Evolutionary conservation across 1,140 invertebrate genomes (phyloP), one percentile per base, ranked within the genome.

Genomic region (Geopemphigus sp.): DNA sequence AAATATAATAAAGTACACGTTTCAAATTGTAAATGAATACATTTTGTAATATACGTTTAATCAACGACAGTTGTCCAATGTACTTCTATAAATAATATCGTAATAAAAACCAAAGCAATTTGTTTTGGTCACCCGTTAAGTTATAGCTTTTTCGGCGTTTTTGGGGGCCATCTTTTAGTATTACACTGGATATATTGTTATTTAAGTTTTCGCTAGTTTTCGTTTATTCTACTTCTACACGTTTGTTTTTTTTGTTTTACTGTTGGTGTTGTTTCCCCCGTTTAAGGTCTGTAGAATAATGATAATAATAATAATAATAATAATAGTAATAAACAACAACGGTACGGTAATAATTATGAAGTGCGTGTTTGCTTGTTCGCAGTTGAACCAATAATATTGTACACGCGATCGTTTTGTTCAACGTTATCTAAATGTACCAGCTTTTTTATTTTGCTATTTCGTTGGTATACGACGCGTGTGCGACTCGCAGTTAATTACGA

Each of bases 371-470:
- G 45, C 66, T 70, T 26, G 15, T 11, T 53, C 19, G 10, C 66
- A 70, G 45, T 70, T 70, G 66, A 70, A 70, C 66, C 50, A 70
- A 70, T 39, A 39, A 8, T 53, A 70, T 50, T 70, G 45, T 70
- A 70, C 17, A 68, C 14, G 1, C 14, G 39, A 5, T 12, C 22
- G 24, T 70, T 70, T 53, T 26, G 66, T 19, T 26, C 22, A 4
- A 39, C 32, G 8, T 8, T 39, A 39, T 4, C 32, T 39, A 39
- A 39, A 39, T 8, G 32, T 39, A 47, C 17, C 50, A 53, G 24
- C 2, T 11, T 70, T 70, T 70, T 39, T 70, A 53, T 39, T 53
- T 12, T 26, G 47, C 39, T 70, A 53, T 70, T 39, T 70, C 64
- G 10, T 26, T 26, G 29, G 15, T 64, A 32, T 66, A n/a, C 24